These are phyloP conservation scores for Cistogaster globosa DNA, from an alignment of 2,888 invertebrate genomes.

Conservation along the genomic window DNA sequence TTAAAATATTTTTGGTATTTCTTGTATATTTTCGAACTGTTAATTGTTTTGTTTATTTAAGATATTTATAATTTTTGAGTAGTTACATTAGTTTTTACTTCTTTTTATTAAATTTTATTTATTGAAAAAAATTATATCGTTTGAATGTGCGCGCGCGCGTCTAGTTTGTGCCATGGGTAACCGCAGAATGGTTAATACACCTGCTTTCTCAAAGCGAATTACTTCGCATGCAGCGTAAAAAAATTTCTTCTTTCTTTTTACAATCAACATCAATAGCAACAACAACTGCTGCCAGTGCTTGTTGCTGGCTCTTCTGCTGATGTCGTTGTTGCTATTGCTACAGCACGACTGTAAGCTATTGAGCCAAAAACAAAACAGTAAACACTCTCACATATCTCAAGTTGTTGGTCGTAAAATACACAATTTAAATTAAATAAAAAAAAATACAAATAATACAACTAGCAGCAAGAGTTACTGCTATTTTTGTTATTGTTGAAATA, in stretches of 20 bases:
- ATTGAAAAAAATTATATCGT: conserved; percentile 30
- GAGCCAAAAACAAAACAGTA: conserved; percentile 25
- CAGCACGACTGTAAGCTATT: conserved; percentile 54
- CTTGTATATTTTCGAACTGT: not conserved
- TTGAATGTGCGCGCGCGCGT: conserved; percentile 78
- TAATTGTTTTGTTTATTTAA: conserved; percentile 1
- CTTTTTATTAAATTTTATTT: conserved; percentile 54
- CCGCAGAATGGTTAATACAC: conserved; percentile 83
- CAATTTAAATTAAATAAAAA: conserved; percentile 12
- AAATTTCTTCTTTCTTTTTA: conserved; percentile 75
- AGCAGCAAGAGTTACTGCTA: conserved; percentile 18
- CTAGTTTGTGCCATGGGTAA: conserved; percentile 83
- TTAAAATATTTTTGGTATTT: not conserved
- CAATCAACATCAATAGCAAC: conserved; percentile 61
- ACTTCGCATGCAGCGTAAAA: conserved; percentile 82
- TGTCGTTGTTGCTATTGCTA: conserved; percentile 45
- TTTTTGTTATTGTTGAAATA: conserved; percentile 31
- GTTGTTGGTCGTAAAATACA: conserved; percentile 30
- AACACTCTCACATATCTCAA: conserved; percentile 49
- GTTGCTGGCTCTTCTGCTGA: conserved; percentile 48
- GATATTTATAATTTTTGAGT: conserved; percentile 36
- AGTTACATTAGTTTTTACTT: conserved; percentile 21
- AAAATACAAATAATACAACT: conserved; percentile 14
- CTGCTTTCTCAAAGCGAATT: conserved; percentile 83
- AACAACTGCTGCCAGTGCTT: conserved; percentile 29